phyloP scores from a whole-genome alignment of 2,888 invertebrate species.

The Chrysomela aeneicollis region DNA sequence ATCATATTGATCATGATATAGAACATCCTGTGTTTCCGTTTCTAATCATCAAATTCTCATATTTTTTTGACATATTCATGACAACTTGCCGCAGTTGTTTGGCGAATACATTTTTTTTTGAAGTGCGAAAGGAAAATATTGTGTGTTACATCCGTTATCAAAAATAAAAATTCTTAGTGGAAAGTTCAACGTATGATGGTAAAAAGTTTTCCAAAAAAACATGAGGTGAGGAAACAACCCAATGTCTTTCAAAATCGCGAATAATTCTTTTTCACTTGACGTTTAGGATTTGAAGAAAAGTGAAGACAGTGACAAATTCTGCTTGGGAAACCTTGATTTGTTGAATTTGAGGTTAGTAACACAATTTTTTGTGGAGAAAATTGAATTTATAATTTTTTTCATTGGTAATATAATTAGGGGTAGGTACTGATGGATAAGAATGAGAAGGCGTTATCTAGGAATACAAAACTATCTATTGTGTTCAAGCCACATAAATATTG shows the following conservation, averaged over 20 bases:
- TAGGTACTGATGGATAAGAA: no score
- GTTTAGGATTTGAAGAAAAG: conserved; percentile 50
- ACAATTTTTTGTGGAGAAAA: not conserved
- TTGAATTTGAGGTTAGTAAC: conserved; percentile 56
- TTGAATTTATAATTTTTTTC: no score
- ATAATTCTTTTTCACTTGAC: conserved; percentile 36
- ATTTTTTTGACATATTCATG: conserved; percentile 46
- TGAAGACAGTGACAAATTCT: conserved; percentile 53
- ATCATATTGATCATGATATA: no score
- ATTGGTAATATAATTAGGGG: no score
- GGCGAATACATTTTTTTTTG: conserved; percentile 47
- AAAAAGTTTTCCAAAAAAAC: conserved; percentile 49
- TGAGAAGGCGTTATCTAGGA: no score
- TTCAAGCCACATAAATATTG: no score
- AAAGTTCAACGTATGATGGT: conserved; percentile 52
- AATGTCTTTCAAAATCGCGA: conserved; percentile 20
- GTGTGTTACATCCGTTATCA: conserved; percentile 21
- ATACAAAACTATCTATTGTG: no score
- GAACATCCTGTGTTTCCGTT: not conserved
- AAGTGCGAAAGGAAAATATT: conserved; percentile 39
- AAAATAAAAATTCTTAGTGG: conserved; percentile 33
- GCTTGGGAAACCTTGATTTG: conserved; percentile 55
- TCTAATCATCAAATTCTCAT: not conserved
- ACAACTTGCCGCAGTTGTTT: conserved; percentile 54
- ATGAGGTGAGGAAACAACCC: conserved; percentile 45